phyloP scores from a whole-genome alignment of 2,888 invertebrate genomes.

The Hymenopus coronatus region DNA sequence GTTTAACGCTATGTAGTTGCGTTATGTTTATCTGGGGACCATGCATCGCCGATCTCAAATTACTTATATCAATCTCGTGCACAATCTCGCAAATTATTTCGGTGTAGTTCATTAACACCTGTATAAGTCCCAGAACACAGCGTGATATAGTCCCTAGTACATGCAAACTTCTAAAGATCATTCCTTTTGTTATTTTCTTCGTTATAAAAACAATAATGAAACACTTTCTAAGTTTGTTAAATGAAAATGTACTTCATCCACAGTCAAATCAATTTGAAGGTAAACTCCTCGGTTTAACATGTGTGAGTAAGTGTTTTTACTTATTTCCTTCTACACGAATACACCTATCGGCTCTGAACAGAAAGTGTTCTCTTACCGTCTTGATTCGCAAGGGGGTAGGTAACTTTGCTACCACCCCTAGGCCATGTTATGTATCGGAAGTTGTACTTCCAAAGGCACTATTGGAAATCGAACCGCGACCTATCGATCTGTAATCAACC shows the following conservation, averaged over 20 bases:
- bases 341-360: neutral
- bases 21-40: too few relatives aligned
- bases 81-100: too few relatives aligned
- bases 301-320: neutral
- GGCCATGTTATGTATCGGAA: too few relatives aligned
- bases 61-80: too few relatives aligned
- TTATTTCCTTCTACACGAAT: neutral
- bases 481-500: neutral
- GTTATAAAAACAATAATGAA: neutral
- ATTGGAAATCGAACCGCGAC: neutral
- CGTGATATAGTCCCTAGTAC: too few relatives aligned
- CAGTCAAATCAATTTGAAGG: neutral
- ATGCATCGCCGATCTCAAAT: too few relatives aligned
- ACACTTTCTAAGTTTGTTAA: neutral
- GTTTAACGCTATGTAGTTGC: too few relatives aligned
- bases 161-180: neutral
- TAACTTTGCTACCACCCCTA: too few relatives aligned
- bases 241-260: neutral
- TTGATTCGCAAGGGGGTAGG: neutral
- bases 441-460: neutral
- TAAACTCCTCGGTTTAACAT: neutral
- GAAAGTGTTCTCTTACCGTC: neutral
- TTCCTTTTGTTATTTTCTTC: neutral
- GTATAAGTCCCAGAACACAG: too few relatives aligned
- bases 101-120: too few relatives aligned